Base-by-base conservation (phyloP, 2,113 vertebrate genomes). In the Toxostoma redivivum region DNA sequence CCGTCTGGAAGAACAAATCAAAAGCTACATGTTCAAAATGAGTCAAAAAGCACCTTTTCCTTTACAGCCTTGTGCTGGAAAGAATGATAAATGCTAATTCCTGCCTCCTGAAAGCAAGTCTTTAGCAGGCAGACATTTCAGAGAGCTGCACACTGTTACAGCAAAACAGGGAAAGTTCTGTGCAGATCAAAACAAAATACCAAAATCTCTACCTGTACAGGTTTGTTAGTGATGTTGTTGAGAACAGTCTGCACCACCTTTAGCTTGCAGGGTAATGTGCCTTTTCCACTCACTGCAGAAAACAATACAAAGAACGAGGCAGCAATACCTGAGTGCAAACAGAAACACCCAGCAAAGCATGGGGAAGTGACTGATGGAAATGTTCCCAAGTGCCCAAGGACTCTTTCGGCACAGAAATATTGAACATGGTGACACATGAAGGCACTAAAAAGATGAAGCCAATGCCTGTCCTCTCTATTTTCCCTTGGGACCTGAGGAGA, bases 261-360 rank as follows among this genome's bases (percentile, higher is more conserved):
- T 67, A 84, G 92, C 69, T 97, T 72, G 88, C 80, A 78, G 35
- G 70, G 65, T 25, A 62, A 92, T 33, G 4, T 48, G 77, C 80
- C 80, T 96, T 88, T 96, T 64, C 83, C 71, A 74, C 79, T 58
- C 76, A n/a, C 72, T 35, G 86, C 77, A 78, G 94, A 92, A 95
- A 91, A 92, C 81, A 88, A 84, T 84, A 81, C 48, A 66, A 57
- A 82, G 74, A 70, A 88, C 82, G 95, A 89, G 94, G 94, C 28
- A 40, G 71, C 79, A 74, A 21, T 69, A 67, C 66, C 53, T 57
- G 93, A 78, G 73, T 67, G 58, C 82, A 94, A 97, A 96, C 80
- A 77, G 62, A 57, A 94, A 88, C 51, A 35, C 9, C 30, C 78
- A 54, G 69, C 28, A 72, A 79, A 96, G 71, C 51, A 38, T 0